Conservation (phyloP, 2,113 vertebrate genomes). For the Urocolius indicus region DNA sequence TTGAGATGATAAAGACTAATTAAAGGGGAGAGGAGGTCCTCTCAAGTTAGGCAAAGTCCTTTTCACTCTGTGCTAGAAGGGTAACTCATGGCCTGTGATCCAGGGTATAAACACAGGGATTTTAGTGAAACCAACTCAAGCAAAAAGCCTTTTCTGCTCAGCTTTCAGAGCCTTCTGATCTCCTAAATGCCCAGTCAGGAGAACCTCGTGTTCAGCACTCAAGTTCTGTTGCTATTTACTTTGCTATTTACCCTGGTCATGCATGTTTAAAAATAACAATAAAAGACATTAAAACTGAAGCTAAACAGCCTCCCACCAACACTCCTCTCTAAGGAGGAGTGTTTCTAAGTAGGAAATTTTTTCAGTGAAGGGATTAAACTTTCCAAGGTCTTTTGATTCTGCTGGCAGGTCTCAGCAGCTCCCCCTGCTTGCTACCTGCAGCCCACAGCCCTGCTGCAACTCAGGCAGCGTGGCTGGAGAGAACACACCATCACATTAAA, state of each 20-base stretch:
- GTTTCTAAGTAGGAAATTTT: slow-evolving; percentile 9
- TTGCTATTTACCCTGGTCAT: neutral
- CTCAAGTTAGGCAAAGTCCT: neutral
- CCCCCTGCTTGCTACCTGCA: neutral
- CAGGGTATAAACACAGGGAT: fast-evolving
- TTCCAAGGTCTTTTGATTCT: slow-evolving; percentile 30
- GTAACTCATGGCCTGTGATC: neutral
- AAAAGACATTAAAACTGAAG: slow-evolving; percentile 30
- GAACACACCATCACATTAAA: neutral
- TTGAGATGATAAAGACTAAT: neutral
- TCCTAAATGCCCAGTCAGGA: neutral
- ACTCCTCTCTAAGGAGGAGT: slow-evolving; percentile 4
- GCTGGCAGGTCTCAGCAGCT: slow-evolving; percentile 35
- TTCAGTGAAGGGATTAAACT: neutral
- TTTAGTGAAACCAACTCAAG: neutral
- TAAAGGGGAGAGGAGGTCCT: neutral
- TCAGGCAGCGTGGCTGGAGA: neutral
- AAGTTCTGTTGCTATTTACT: neutral
- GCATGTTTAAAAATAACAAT: slow-evolving; percentile 40
- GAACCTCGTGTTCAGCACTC: neutral
- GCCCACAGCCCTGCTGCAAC: neutral
- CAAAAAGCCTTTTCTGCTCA: neutral
- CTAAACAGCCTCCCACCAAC: slow-evolving; percentile 35
- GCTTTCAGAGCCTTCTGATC: neutral
- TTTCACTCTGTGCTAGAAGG: neutral